A percentile compares a stretch with the other conserved stretches of the same genome.
Evolutionary conservation across 2,113 vertebrate species (phyloP).

Genomic region (Rattus norvegicus): DNA sequence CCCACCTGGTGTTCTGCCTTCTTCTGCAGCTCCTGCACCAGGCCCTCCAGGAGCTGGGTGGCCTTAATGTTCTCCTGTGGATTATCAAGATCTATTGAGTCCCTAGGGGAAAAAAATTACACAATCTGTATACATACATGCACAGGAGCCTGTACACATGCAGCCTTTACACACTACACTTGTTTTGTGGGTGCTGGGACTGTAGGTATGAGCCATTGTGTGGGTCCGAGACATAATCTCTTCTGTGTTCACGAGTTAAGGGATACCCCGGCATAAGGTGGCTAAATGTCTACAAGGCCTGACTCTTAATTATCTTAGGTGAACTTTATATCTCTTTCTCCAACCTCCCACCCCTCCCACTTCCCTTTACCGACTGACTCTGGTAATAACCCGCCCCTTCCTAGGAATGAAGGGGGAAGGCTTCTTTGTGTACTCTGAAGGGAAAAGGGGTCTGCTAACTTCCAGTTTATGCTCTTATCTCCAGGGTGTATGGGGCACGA

Average conservation of each 20-base stretch:
- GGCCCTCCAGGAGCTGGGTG: slow-evolving; percentile 94
- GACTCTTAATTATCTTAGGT: neutral
- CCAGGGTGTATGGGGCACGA: neutral
- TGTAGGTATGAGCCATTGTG: neutral
- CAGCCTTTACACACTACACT: slow-evolving; percentile 41
- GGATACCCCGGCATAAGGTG: neutral
- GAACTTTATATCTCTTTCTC: neutral
- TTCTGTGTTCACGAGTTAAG: neutral
- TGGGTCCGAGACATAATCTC: neutral
- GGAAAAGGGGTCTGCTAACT: slow-evolving; percentile 46
- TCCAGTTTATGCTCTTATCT: slow-evolving; percentile 47
- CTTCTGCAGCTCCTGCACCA: slow-evolving; percentile 98
- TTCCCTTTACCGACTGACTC: neutral
- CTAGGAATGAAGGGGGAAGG: slow-evolving; percentile 38
- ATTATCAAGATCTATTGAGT: slow-evolving; percentile 97
- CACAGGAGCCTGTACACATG: slow-evolving; percentile 65
- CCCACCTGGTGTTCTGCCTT: slow-evolving; percentile 98
- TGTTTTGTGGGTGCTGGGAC: neutral
- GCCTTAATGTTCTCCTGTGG: slow-evolving; percentile 97
- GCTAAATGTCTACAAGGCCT: neutral
- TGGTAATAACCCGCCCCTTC: neutral
- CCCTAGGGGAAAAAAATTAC: slow-evolving; percentile 89
- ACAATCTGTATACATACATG: slow-evolving; percentile 79
- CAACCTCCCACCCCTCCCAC: neutral
- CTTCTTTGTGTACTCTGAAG: slow-evolving; percentile 9